Percentiles rank a stretch among this genome's conserved stretches.
These are phyloP conservation scores for Erynnis tages DNA, from an alignment of 2,888 invertebrate species.

Conservation along the genomic window DNA sequence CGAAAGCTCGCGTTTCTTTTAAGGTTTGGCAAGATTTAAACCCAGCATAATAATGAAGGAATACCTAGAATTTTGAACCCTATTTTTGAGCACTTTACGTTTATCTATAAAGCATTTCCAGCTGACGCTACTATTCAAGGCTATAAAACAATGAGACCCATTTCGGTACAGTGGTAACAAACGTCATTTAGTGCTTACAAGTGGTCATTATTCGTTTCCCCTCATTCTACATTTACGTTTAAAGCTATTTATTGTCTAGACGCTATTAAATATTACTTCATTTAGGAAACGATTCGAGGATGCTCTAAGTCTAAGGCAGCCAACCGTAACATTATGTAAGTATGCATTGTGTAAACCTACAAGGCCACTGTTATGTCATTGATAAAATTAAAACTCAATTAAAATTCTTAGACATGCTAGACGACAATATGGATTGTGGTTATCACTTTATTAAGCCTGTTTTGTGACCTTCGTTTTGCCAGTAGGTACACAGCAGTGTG, in stretches of 20 bases:
- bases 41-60: no score
- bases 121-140: not conserved
- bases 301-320: conserved; percentile 35
- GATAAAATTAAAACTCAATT: conserved; percentile 46
- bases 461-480: no score
- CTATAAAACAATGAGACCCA: not conserved
- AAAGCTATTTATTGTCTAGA: conserved; percentile 31
- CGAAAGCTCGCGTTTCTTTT: no score
- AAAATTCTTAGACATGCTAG: conserved; percentile 27
- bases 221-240: not conserved
- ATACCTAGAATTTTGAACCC: no score
- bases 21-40: no score
- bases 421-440: not conserved
- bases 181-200: not conserved
- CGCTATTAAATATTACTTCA: conserved; percentile 29
- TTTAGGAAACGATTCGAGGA: conserved; percentile 32
- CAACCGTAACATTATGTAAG: conserved; percentile 45
- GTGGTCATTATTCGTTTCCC: not conserved
- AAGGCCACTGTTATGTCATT: conserved; percentile 54
- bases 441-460: not conserved
- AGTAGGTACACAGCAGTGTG: no score
- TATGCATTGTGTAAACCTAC: conserved; percentile 48
- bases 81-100: no score
- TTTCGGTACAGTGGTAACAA: not conserved
- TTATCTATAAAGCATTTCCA: no score